Conservation (phyloP, 2,797 vertebrate genomes). For the Takifugu ocellatus region DNA sequence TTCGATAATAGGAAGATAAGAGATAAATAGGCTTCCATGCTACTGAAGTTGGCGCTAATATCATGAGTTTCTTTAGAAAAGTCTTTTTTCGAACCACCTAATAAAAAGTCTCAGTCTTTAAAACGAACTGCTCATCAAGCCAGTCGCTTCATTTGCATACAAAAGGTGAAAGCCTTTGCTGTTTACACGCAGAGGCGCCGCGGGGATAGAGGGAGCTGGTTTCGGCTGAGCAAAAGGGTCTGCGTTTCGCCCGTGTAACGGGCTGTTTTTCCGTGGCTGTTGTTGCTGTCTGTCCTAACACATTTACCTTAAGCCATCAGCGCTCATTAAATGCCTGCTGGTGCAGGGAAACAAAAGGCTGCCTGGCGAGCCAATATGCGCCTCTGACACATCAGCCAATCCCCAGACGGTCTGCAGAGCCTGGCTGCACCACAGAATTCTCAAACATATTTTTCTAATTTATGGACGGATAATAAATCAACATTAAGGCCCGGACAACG, state of each 20-base stretch:
- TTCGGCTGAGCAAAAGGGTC: conserved; percentile 39
- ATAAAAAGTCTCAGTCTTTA: conserved; percentile 35
- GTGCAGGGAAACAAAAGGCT: conserved; percentile 97
- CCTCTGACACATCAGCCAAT: conserved; percentile 99
- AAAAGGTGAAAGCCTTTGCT: too few relatives aligned
- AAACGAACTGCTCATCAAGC: conserved; percentile 29
- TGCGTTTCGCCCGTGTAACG: conserved; percentile 60
- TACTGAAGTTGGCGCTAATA: conserved; percentile 56
- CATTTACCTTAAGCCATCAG: conserved; percentile 99
- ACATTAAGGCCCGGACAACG: conserved; percentile 99
- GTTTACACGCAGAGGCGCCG: conserved; percentile 16
- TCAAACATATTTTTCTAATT: conserved; percentile 99
- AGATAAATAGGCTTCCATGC: conserved; percentile 60
- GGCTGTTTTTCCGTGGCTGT: conserved; percentile 71
- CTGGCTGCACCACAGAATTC: conserved; percentile 95
- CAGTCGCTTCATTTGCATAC: conserved; percentile 19
- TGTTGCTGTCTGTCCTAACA: conserved; percentile 98
- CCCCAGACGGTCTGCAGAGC: conserved; percentile 94
- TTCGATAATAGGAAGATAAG: conserved; percentile 67
- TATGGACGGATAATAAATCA: conserved; percentile 99
- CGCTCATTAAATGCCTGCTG: conserved; percentile 99
- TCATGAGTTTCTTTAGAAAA: conserved; percentile 59
- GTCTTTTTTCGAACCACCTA: conserved; percentile 46
- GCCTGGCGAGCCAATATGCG: conserved; percentile 98
- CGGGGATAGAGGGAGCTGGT: conserved; percentile 24